phyloP scores from a whole-genome alignment of 2,888 invertebrate genomes.

The Lymantria monacha region DNA sequence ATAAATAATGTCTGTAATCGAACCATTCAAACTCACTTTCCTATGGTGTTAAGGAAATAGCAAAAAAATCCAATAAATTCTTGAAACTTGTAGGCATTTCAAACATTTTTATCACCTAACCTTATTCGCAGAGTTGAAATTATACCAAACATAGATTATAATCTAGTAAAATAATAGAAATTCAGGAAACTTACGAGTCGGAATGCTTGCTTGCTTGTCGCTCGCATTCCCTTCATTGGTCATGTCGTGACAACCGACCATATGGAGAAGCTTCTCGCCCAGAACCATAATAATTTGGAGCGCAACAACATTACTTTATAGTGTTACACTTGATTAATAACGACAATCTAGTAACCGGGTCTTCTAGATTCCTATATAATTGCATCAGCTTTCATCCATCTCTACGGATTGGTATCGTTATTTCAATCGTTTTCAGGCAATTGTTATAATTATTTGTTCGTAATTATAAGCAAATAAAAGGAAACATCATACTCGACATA shows the following conservation, averaged over 20 bases:
- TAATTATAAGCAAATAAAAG: background rate
- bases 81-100: constrained; percentile 2
- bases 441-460: constrained; percentile 13
- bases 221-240: constrained; percentile 24
- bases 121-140: constrained; percentile 1
- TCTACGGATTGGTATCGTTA: constrained; percentile 43
- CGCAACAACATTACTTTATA: constrained; percentile 41
- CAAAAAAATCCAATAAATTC: constrained; percentile 5
- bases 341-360: constrained; percentile 60
- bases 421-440: constrained; percentile 40
- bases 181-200: background rate
- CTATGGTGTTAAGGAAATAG: constrained; percentile 7
- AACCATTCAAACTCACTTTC: constrained; percentile 21
- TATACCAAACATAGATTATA: too few species aligned
- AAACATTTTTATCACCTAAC: constrained; percentile 7
- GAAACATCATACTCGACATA: too few species aligned
- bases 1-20: constrained; percentile 19
- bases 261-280: constrained; percentile 20
- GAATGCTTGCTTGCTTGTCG: constrained; percentile 23
- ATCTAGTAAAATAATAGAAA: too few species aligned
- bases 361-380: constrained; percentile 65
- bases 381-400: constrained; percentile 62
- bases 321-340: constrained; percentile 58
- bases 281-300: constrained; percentile 16
- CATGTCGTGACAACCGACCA: constrained; percentile 36